phyloP scores from a whole-genome alignment of 2,888 invertebrate genomes.

The Temnothorax unifasciatus region DNA sequence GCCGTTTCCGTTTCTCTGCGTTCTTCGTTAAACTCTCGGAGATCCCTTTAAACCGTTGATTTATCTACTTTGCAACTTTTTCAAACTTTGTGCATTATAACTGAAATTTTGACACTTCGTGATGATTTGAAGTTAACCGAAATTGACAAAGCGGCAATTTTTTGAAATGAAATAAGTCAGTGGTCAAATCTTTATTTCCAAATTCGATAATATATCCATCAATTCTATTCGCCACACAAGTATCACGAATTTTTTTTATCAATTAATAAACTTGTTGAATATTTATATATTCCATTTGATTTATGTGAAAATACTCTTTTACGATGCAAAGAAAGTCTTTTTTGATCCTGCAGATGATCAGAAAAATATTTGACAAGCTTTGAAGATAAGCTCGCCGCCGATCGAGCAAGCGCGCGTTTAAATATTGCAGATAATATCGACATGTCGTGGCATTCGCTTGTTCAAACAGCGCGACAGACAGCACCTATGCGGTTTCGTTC shows the following conservation, averaged over 20 bases:
- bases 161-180: not conserved
- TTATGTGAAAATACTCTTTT: not conserved
- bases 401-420: slow-evolving; percentile 29
- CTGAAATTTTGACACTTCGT: slow-evolving; percentile 33
- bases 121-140: slow-evolving; percentile 6
- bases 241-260: not conserved
- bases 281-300: not conserved
- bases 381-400: not conserved
- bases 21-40: not conserved
- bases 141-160: not conserved
- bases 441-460: slow-evolving; percentile 54
- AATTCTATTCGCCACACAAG: not conserved
- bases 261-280: not conserved
- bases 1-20: slow-evolving; percentile 2
- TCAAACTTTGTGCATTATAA: not conserved
- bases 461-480: slow-evolving; percentile 71
- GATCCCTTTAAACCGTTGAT: slow-evolving; percentile 8
- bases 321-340: not conserved
- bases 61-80: not conserved
- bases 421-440: slow-evolving; percentile 57
- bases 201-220: not conserved
- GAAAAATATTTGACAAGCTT: not conserved
- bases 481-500: slow-evolving; percentile 75
- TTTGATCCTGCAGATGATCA: not conserved
- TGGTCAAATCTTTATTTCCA: not conserved